Base-by-base conservation (phyloP, 2,113 vertebrate species). In the Phyllostomus discolor region DNA sequence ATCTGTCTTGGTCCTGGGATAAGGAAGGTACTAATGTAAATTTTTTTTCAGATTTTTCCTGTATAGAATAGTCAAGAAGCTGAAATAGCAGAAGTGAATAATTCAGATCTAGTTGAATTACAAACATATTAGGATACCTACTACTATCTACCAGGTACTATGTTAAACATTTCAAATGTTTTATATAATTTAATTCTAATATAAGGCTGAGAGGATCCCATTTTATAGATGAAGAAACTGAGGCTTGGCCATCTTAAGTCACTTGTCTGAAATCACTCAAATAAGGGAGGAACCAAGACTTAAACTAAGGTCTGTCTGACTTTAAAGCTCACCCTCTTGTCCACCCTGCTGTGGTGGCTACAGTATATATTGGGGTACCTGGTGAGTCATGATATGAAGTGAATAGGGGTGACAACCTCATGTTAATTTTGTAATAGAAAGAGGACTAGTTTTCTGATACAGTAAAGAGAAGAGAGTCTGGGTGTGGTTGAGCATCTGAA, bases 391-490 rank as follows among this genome's bases (percentile, higher is more conserved):
- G 78, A 9, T 38, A 69, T 92, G 92, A 94, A 87, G 82, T 82
- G 88, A 84, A 75, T 8, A 52, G 50, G 59, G 76, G 43, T 78
- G 87, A 76, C 86, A 82, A n/a, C 41, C 26, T 75, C 62, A 57
- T 91, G 94, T 95, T 97, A 95, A 79, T 91, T 94, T 96, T 93
- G 89, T 90, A 94, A 35, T 69, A 73, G 88, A 90, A 85, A 73
- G 82, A 94, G 54, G 59, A 64, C 67, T 80, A 66, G 84, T 48
- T 96, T 88, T 97, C 95, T 96, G 89, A 86, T 96, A 95, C 92
- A 95, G 92, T 94, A 62, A 80, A 97, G 94, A 90, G 88, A 70
- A 46, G 85, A 89, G 69, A 80, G 73, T 95, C 92, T 80, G 91
- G 97, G 97, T 96, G 95, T 87, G 96, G 95, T 31, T 72, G 50